These are phyloP conservation scores for Chrysemys picta DNA, from an alignment of 2,113 vertebrate species.

Conservation along the genomic window DNA sequence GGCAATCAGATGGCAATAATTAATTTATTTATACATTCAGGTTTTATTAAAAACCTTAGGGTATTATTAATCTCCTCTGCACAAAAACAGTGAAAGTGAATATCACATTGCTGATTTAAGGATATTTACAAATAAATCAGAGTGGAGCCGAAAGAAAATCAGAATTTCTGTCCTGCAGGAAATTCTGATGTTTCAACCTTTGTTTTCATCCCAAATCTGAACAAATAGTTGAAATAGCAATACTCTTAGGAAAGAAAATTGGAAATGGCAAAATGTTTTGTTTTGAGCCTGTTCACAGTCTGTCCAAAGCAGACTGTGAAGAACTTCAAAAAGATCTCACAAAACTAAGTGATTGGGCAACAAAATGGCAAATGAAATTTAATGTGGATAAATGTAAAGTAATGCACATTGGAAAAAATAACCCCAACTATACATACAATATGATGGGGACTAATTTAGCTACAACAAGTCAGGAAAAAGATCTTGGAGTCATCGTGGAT, in stretches of 20 bases:
- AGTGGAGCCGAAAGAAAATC: neutral
- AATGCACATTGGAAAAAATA: too few relatives aligned
- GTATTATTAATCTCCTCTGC: neutral
- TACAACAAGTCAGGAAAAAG: too few relatives aligned
- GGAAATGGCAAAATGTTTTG: neutral
- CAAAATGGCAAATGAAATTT: too few relatives aligned
- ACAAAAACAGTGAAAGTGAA: neutral
- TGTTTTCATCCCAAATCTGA: neutral
- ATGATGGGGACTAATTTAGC: too few relatives aligned
- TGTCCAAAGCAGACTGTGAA: too few relatives aligned
- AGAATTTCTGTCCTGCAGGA: neutral
- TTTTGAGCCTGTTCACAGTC: neutral
- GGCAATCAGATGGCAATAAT: neutral
- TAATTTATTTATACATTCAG: neutral
- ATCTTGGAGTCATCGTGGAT: too few relatives aligned
- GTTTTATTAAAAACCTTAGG: neutral
- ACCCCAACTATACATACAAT: too few relatives aligned
- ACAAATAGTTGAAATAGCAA: neutral
- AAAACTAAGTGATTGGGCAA: too few relatives aligned
- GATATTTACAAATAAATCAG: neutral
- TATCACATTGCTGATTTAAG: neutral
- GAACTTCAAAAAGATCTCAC: too few relatives aligned
- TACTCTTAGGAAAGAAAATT: neutral
- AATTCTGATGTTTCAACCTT: neutral
- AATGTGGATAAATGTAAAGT: too few relatives aligned